Evolutionary conservation across 1,140 invertebrate genomes (phyloP).

Genomic region (Antheraea mylitta): DNA sequence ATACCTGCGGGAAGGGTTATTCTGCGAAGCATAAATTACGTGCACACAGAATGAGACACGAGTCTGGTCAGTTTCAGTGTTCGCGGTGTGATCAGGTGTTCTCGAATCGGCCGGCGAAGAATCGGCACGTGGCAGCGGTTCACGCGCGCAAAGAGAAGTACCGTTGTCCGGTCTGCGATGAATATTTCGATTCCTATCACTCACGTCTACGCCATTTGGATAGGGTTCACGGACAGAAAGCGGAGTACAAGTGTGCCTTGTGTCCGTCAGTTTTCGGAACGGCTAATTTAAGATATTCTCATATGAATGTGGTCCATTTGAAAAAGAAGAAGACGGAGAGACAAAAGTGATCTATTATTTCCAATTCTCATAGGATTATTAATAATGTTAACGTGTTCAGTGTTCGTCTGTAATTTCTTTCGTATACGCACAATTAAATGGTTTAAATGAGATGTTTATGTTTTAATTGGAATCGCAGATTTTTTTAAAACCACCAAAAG

Average conservation of each 20-base stretch:
- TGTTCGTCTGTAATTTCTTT: no score
- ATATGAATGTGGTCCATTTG: conserved; percentile 43
- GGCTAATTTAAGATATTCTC: conserved; percentile 37
- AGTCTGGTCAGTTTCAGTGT: conserved; percentile 81
- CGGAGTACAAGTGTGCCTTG: conserved; percentile 46
- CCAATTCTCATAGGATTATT: no score
- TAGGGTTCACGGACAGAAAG: conserved; percentile 44
- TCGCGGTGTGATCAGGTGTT: conserved; percentile 86
- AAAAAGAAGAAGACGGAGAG: not conserved
- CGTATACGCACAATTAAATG: no score
- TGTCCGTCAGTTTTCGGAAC: conserved; percentile 44
- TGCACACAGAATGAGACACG: conserved; percentile 77
- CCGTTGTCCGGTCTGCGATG: conserved; percentile 48
- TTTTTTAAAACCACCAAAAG: no score
- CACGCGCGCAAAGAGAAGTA: conserved; percentile 48
- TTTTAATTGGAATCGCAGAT: no score
- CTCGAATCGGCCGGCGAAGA: conserved; percentile 34
- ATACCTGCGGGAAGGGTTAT: conserved; percentile 82
- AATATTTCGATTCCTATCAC: conserved; percentile 43
- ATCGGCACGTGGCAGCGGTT: conserved; percentile 31
- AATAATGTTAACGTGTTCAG: no score
- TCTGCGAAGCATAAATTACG: conserved; percentile 76
- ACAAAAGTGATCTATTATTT: not conserved
- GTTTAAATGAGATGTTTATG: no score
- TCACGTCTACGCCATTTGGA: conserved; percentile 47